Base-by-base conservation (phyloP, 2,113 vertebrate species). In the Nycticorax nycticorax region DNA sequence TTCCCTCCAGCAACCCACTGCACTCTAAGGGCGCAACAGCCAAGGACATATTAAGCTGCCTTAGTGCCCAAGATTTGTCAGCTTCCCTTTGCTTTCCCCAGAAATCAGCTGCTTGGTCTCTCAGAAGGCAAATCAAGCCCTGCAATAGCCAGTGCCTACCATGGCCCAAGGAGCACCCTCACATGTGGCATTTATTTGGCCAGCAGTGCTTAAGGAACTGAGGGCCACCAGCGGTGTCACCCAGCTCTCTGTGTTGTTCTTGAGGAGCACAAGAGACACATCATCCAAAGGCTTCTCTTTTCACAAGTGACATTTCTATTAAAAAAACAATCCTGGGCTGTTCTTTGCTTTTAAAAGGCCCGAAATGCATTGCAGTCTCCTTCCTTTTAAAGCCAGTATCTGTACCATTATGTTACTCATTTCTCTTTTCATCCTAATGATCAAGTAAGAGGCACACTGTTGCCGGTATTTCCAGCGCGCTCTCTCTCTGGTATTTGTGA, bases 381-480 rank as follows among this genome's bases (percentile, higher is more conserved):
- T 47, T 83, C 11, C 30, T 43, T 91, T 85, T 45, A 71, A 75
- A 75, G 47, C 9, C 14, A 3, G 16, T 50, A 53, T 7, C n/a
- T 4, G 0, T 17, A 60, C 6, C 15, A 12, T 33, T 45, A 6
- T 11, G 10, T 39, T 71, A 50, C 28, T 43, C 10, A 10, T 66
- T 86, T 79, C 32, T 72, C 8, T 59, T 80, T 88, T 78, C 37
- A 35, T n/a, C 22, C 47, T 79, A 78, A 85, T 21, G 53, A 62
- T 43, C 59, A 81, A 75, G 21, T 23, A 55, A 41, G 32, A 84
- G 23, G 30, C 47, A 72, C 21, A 12, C 8, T 26, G 19, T 28
- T 10, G 6, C 41, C 4, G 3, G 22, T 14, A 81, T 74, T 74
- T 85, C 41, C 50, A 75, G 45, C 1, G 1, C 0, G 0, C 32